phyloP scores from a whole-genome alignment of 2,888 invertebrate genomes.

The Dascillus cervinus region DNA sequence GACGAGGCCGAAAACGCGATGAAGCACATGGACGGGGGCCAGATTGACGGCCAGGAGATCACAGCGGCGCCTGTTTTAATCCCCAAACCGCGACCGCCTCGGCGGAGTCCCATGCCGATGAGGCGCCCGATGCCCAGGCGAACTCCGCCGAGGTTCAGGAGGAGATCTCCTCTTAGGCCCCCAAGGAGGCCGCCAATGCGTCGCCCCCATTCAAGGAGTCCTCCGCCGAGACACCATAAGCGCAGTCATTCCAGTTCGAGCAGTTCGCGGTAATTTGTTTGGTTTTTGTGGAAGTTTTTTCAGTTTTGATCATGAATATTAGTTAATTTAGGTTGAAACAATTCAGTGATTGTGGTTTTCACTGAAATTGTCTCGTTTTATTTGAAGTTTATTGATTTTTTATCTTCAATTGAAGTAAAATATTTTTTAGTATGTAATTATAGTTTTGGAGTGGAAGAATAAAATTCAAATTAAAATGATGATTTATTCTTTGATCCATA shows the following conservation, averaged over 20 bases:
- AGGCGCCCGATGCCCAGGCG: constrained; percentile 49
- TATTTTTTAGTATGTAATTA: too few species aligned
- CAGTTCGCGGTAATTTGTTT: constrained; percentile 63
- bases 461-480: too few species aligned
- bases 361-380: too few species aligned
- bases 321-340: too few species aligned
- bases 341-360: too few species aligned
- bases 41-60: constrained; percentile 78
- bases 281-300: too few species aligned
- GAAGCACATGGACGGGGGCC: constrained; percentile 99
- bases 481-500: too few species aligned
- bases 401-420: too few species aligned
- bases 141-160: constrained; percentile 37
- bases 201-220: constrained; percentile 50
- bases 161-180: constrained; percentile 36
- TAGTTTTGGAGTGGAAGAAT: too few species aligned
- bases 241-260: constrained; percentile 68
- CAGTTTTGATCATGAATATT: too few species aligned
- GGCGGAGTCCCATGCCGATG: constrained; percentile 51
- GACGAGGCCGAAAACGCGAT: constrained; percentile 98
- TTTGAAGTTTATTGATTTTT: too few species aligned
- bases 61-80: constrained; percentile 90
- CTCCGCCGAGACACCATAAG: constrained; percentile 56
- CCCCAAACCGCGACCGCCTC: constrained; percentile 57
- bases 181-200: constrained; percentile 48